Percentiles rank a stretch among this genome's conserved stretches.
phyloP scores from a whole-genome alignment of 2,797 vertebrate species.

The Molossus alvarezi region DNA sequence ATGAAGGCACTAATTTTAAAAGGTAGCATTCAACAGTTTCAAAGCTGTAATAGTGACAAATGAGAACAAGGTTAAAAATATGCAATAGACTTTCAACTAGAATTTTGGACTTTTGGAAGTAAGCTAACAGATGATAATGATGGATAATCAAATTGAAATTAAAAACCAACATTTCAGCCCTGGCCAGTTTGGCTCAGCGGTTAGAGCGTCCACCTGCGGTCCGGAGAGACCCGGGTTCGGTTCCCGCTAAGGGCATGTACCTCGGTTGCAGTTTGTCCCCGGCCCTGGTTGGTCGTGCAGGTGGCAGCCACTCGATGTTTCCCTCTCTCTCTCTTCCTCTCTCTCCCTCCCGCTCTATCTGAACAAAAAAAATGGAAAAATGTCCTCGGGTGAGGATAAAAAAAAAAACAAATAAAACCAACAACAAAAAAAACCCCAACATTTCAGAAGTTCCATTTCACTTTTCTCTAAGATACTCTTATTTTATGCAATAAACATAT shows the following conservation, averaged over 20 bases:
- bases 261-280: too few relatives aligned
- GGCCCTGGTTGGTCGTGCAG: too few relatives aligned
- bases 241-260: too few relatives aligned
- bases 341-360: too few relatives aligned
- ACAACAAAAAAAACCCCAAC: neutral
- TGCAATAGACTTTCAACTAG: neutral
- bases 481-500: neutral
- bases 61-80: neutral
- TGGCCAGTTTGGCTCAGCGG: too few relatives aligned
- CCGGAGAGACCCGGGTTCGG: too few relatives aligned
- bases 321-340: too few relatives aligned
- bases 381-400: too few relatives aligned
- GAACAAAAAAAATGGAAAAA: too few relatives aligned
- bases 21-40: neutral
- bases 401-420: too few relatives aligned
- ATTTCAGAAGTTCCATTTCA: slow-evolving; percentile 34
- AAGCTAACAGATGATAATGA: neutral
- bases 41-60: neutral
- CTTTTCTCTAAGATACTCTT: slow-evolving; percentile 33
- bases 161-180: neutral
- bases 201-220: too few relatives aligned
- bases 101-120: neutral
- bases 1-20: neutral
- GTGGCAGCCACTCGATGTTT: too few relatives aligned
- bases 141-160: neutral